Evolutionary conservation across 2,797 vertebrate genomes (phyloP).

Genomic region (Rhyacichthys aspro): DNA sequence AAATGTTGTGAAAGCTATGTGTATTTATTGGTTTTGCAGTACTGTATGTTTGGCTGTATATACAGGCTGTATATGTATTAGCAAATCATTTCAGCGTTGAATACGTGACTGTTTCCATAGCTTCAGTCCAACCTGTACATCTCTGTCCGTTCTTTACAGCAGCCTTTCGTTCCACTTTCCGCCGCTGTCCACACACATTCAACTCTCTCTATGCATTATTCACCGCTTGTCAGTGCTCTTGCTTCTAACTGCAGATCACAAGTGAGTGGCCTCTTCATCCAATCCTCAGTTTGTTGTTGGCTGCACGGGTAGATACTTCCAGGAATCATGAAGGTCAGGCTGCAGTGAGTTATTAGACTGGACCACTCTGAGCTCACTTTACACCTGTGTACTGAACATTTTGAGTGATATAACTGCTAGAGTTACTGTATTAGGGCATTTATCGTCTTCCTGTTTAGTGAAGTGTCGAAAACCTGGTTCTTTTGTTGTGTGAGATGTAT

Average conservation of each 20-base stretch:
- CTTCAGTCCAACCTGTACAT: neutral
- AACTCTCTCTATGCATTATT: conserved; percentile 50
- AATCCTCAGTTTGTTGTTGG: conserved; percentile 25
- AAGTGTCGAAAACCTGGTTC: too few species aligned
- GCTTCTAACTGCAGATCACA: conserved; percentile 28
- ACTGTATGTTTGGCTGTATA: too few species aligned
- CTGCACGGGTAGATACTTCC: conserved; percentile 19
- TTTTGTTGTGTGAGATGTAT: too few species aligned
- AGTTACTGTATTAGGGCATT: too few species aligned
- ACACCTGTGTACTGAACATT: neutral
- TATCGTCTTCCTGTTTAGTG: too few species aligned
- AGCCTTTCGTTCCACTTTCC: conserved; percentile 14
- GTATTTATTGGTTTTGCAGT: conserved; percentile 2
- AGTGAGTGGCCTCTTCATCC: conserved; percentile 30
- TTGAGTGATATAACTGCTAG: neutral
- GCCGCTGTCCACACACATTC: conserved; percentile 13
- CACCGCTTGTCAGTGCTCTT: conserved; percentile 34
- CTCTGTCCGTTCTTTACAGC: conserved; percentile 16
- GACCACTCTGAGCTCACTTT: neutral
- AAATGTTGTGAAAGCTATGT: neutral
- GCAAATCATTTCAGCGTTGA: neutral
- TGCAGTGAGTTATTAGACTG: neutral
- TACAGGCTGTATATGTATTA: too few species aligned
- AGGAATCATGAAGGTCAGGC: conserved; percentile 19
- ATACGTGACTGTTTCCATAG: neutral